These are phyloP conservation scores for Cirrhinus molitorella DNA, from an alignment of 2,797 vertebrate species.

Conservation along the genomic window DNA sequence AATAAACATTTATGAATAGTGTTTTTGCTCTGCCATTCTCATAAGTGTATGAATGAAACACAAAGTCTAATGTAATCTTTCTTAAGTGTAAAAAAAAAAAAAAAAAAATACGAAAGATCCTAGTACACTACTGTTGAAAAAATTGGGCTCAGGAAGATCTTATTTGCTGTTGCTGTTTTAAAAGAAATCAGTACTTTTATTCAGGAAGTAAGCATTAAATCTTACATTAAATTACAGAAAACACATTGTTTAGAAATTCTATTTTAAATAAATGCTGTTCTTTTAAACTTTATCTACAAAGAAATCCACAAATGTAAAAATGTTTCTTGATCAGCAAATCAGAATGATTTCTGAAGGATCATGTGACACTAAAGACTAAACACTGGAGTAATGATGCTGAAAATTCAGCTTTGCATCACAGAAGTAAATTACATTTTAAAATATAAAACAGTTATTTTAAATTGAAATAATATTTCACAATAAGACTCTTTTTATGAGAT, in stretches of 20 bases:
- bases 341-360: not conserved
- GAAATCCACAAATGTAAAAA: not conserved
- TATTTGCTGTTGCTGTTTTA: not conserved
- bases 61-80: not conserved
- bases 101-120: too few relatives aligned
- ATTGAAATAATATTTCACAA: not conserved
- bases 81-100: not conserved
- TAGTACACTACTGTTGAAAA: not conserved
- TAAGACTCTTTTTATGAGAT: not conserved
- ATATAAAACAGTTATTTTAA: not conserved
- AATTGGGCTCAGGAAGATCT: too few relatives aligned
- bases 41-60: not conserved
- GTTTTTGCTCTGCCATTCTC: not conserved
- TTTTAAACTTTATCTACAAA: not conserved
- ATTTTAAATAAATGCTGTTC: not conserved
- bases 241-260: not conserved
- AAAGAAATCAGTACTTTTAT: not conserved
- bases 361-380: not conserved
- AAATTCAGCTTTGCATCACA: slow-evolving; percentile 8
- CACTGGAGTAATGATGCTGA: not conserved
- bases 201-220: not conserved
- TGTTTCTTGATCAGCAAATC: not conserved
- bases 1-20: not conserved
- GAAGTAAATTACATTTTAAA: not conserved
- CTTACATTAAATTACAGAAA: not conserved